Conservation (phyloP, 2,888 invertebrate genomes). For the Drosophila dives region DNA sequence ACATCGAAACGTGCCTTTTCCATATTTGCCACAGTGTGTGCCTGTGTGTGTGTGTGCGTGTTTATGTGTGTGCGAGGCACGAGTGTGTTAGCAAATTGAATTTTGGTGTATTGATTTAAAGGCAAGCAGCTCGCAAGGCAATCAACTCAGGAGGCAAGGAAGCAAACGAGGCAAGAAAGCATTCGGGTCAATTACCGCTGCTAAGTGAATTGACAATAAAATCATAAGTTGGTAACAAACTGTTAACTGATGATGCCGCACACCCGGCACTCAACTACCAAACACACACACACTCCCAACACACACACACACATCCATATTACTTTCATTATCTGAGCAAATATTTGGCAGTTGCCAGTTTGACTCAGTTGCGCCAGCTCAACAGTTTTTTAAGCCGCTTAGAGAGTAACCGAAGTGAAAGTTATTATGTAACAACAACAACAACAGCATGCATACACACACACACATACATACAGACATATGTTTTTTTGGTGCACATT, state of each 20-base stretch:
- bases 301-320: slow-evolving; percentile 31
- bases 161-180: slow-evolving; percentile 23
- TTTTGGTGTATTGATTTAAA: slow-evolving; percentile 69
- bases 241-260: slow-evolving; percentile 35
- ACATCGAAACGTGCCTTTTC: slow-evolving; percentile 78
- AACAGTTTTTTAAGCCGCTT: slow-evolving; percentile 80
- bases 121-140: slow-evolving; percentile 10
- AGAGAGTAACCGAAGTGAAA: slow-evolving; percentile 69
- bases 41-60: slow-evolving; percentile 8
- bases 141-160: not conserved
- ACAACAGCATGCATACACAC: not conserved
- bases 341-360: slow-evolving; percentile 75
- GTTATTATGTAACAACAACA: slow-evolving; percentile 68
- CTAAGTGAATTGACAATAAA: slow-evolving; percentile 69
- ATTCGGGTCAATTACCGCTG: slow-evolving; percentile 76
- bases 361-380: slow-evolving; percentile 68
- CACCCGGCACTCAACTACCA: slow-evolving; percentile 23
- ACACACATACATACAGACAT: slow-evolving; percentile 13
- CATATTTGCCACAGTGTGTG: slow-evolving; percentile 61
- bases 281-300: slow-evolving; percentile 1
- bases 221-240: slow-evolving; percentile 53
- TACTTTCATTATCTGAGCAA: slow-evolving; percentile 77
- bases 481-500: slow-evolving; percentile 63
- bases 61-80: slow-evolving; percentile 14
- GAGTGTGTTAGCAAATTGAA: slow-evolving; percentile 64